Percentiles rank a stretch among this genome's conserved stretches.
phyloP scores from a whole-genome alignment of 2,888 invertebrate genomes.

The Amphimallon solstitiale region DNA sequence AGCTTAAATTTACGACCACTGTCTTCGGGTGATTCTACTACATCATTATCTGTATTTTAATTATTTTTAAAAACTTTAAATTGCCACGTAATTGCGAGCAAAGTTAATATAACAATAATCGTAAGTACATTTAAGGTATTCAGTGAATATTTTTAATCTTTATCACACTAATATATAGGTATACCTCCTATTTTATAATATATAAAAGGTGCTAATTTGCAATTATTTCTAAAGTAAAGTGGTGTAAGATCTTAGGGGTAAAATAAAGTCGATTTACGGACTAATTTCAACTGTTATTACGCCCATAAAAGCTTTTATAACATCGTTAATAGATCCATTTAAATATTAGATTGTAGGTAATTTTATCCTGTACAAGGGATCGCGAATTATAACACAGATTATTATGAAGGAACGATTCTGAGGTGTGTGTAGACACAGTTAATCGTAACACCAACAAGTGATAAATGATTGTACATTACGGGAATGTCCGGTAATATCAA shows the following conservation, averaged over 20 bases:
- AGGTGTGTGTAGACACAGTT: neutral
- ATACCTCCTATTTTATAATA: too few relatives aligned
- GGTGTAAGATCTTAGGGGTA: too few relatives aligned
- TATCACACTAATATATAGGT: neutral
- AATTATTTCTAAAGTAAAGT: too few relatives aligned
- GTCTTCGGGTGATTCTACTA: neutral
- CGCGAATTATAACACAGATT: conserved; percentile 7
- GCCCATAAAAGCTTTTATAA: neutral
- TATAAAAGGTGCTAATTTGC: neutral
- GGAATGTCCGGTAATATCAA: neutral
- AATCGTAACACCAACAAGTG: neutral
- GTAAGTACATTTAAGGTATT: conserved; percentile 19
- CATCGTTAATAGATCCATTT: conserved; percentile 3
- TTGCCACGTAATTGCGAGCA: conserved; percentile 2
- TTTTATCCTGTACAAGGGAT: neutral
- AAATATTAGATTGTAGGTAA: neutral
- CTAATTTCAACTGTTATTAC: conserved; percentile 19
- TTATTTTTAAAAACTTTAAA: conserved; percentile 14
- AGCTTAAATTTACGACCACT: neutral
- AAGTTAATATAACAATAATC: neutral
- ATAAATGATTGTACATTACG: conserved; percentile 15
- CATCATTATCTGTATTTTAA: neutral
- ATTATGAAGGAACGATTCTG: neutral
- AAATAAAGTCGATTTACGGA: conserved; percentile 11
- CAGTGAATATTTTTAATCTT: conserved; percentile 19